Evolutionary conservation across 2,888 invertebrate genomes (phyloP), one percentile per base, ranked within the genome.

Genomic region (Timema cristinae): DNA sequence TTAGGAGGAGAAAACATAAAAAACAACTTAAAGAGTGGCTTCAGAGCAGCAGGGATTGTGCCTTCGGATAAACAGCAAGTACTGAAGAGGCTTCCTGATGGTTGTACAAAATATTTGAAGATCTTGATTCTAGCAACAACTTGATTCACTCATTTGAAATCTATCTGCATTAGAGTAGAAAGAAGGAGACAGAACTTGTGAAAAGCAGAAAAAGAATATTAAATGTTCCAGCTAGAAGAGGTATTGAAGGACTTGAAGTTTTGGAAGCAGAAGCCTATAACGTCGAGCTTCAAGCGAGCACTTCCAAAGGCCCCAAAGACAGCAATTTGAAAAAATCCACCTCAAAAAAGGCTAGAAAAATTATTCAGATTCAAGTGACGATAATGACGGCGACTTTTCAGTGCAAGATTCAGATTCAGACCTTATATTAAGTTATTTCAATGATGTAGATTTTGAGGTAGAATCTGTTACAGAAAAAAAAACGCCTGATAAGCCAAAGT

Each of bases 41-140:
- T 32, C 32, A 32, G 4, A 32, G 32, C 32, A 32, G 54, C 54
- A 54, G 54, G 54, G 54, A 54, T 54, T 54, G 54, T 54, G 54
- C 54, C 54, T 54, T n/a, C 4, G 32, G 32, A 4, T 32, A 1
- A 4, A 32, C 32, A 32, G 4, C 32, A 32, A 32, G 32, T 32
- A 54, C n/a, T 54, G 11, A 54, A 54, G 54, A 54, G 4, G n/a
- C 54, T 54, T n/a, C 54, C 11, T n/a, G 54, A 54, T 54, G 54
- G n/a, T 54, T 2, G 54, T n/a, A 11, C 1, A 54, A 54, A n/a
- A 54, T 2, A 54, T 54, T 4, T 54, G 54, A 54, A 54, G 54
- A 54, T 54, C n/a, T 11, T 13, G 4, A 54, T 54, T 54, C 54
- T 54, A 54, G 54, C 54, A 54, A 54, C 54, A 54, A 54, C 54